These are phyloP conservation scores for Phoenoteleia sp. DNA, from an alignment of 2,888 invertebrate genomes.

Conservation along the genomic window DNA sequence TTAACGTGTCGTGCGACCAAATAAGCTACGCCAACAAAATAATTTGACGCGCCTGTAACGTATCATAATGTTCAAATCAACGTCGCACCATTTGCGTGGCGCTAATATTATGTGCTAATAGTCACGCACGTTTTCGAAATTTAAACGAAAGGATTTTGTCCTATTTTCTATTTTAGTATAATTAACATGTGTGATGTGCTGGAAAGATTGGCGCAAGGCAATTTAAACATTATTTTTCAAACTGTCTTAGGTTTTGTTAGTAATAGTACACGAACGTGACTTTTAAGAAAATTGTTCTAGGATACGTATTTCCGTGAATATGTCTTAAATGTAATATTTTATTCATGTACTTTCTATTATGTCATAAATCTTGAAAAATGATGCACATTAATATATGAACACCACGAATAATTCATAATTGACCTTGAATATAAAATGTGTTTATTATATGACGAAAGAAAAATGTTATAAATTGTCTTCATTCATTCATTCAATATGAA, in stretches of 20 bases:
- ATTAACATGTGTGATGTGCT: not conserved
- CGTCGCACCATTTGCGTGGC: conserved; percentile 82
- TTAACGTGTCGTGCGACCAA: conserved; percentile 62
- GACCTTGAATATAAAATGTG: no score
- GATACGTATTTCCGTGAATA: not conserved
- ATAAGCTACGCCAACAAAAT: conserved; percentile 65
- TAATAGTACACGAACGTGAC: conserved; percentile 5
- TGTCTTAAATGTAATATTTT: not conserved
- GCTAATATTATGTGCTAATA: conserved; percentile 79
- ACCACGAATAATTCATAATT: no score
- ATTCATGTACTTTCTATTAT: no score
- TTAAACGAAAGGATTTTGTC: conserved; percentile 39
- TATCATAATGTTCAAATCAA: conserved; percentile 79
- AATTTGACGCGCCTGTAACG: conserved; percentile 61
- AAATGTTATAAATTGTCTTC: no score
- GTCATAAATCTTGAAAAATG: no score
- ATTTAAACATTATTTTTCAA: not conserved
- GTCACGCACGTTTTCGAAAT: conserved; percentile 80
- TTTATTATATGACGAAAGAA: no score
- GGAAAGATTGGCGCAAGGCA: not conserved
- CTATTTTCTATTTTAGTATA: conserved; percentile 34
- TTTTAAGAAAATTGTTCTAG: not conserved
- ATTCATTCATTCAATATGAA: no score
- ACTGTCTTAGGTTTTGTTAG: not conserved
- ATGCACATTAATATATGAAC: no score